Percentiles rank a stretch among this genome's conserved stretches.
Evolutionary conservation across 2,113 vertebrate species (phyloP).

Genomic region (Chaetodon auriga): DNA sequence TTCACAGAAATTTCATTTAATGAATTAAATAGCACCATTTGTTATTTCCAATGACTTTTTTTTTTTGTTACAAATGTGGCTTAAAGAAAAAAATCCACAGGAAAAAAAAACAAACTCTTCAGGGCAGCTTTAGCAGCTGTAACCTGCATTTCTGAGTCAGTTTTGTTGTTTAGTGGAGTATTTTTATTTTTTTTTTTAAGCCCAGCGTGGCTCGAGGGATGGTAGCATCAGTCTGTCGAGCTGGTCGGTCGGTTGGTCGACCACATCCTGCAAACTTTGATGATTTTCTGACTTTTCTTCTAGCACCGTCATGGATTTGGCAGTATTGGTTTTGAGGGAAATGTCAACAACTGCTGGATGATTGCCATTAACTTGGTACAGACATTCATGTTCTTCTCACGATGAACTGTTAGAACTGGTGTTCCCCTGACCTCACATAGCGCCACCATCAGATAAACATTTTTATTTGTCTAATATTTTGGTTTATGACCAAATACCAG

Average conservation of each 20-base stretch:
- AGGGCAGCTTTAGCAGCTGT: neutral
- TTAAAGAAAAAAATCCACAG: neutral
- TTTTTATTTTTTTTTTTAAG: neutral
- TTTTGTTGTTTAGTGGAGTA: neutral
- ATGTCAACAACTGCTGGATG: neutral
- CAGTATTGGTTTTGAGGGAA: neutral
- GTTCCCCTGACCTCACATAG: neutral
- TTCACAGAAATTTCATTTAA: conserved; percentile 53
- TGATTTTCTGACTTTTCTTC: neutral
- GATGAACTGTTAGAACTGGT: neutral
- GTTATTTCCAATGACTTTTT: conserved; percentile 49
- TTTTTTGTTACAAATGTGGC: conserved; percentile 33
- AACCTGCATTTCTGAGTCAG: neutral
- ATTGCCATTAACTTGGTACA: neutral
- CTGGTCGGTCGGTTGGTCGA: neutral
- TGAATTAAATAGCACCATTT: conserved; percentile 50
- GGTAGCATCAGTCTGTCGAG: neutral
- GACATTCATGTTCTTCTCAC: neutral
- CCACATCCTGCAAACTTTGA: neutral
- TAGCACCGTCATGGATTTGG: neutral
- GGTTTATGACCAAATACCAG: neutral
- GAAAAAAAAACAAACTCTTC: conserved; percentile 15
- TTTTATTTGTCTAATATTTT: neutral
- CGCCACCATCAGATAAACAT: too few relatives aligned
- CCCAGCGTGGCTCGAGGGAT: neutral